These are phyloP conservation scores for Drosophila cardini DNA, from an alignment of 1,140 invertebrate species.

Conservation along the genomic window DNA sequence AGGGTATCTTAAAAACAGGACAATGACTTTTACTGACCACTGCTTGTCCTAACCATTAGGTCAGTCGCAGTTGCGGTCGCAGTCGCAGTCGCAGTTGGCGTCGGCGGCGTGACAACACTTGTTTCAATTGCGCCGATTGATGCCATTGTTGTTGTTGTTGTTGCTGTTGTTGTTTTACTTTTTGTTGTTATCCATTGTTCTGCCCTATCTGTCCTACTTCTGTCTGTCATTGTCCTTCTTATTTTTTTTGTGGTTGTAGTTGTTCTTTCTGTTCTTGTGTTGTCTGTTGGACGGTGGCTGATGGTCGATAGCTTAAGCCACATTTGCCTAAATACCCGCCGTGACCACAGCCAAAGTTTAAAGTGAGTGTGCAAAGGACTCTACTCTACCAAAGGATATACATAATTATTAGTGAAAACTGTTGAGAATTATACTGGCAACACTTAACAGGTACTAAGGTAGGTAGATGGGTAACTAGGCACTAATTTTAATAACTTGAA, in stretches of 20 bases:
- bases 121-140: slow-evolving; percentile 59
- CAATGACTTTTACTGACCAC: slow-evolving; percentile 17
- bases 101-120: slow-evolving; percentile 50
- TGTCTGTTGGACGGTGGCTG: background rate
- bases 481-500: no score
- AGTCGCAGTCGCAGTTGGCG: slow-evolving; percentile 9
- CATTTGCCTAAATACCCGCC: slow-evolving; percentile 45
- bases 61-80: slow-evolving; percentile 10
- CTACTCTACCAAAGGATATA: background rate
- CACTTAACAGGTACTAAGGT: no score
- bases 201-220: slow-evolving; percentile 20
- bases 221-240: slow-evolving; percentile 11
- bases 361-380: background rate
- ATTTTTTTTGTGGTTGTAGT: slow-evolving; percentile 3
- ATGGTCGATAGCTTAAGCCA: background rate
- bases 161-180: slow-evolving; percentile 13
- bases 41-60: slow-evolving; percentile 34
- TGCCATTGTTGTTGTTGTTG: slow-evolving; percentile 40
- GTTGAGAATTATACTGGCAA: no score
- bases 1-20: slow-evolving; percentile 20
- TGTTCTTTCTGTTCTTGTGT: slow-evolving; percentile 1
- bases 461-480: no score
- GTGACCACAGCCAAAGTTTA: background rate
- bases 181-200: slow-evolving; percentile 33
- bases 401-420: no score